phyloP scores from a whole-genome alignment of 92 coral and sea anemone genomes.

The Palythoa grandis region DNA sequence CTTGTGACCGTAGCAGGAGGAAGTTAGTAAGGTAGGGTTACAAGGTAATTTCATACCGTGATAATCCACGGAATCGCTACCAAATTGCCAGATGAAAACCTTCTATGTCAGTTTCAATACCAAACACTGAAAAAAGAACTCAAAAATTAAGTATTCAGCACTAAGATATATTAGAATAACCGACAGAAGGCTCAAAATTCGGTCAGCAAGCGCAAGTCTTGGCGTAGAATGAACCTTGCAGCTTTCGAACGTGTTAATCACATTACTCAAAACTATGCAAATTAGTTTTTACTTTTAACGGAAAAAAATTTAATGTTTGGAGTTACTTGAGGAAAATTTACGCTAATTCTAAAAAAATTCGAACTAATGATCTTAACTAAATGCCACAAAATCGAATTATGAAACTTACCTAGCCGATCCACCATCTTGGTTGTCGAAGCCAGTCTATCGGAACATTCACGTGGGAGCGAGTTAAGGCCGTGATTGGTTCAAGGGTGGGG shows the following conservation, averaged over 20 bases:
- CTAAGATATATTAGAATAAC: background rate
- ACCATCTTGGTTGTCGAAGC: slow-evolving; percentile 72
- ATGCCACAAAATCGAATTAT: slow-evolving; percentile 21
- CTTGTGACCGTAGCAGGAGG: no score
- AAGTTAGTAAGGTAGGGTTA: no score
- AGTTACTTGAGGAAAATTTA: background rate
- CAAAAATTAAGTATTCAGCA: background rate
- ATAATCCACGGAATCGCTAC: background rate
- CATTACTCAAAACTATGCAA: background rate
- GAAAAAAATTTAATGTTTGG: background rate
- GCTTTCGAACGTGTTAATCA: background rate
- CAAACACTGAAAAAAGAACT: background rate
- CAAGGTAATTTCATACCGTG: no score
- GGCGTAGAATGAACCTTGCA: background rate
- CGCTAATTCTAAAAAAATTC: background rate
- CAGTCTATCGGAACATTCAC: slow-evolving; percentile 36
- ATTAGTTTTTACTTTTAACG: background rate
- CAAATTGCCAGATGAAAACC: background rate
- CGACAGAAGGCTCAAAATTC: background rate
- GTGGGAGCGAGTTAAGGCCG: slow-evolving; percentile 20
- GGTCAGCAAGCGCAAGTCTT: background rate
- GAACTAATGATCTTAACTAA: background rate
- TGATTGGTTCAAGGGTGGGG: slow-evolving; percentile 60
- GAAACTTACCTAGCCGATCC: slow-evolving; percentile 84
- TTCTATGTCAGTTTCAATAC: background rate